Evolutionary conservation across 1,140 invertebrate genomes (phyloP).

Genomic region (Oedothorax gibbosus): DNA sequence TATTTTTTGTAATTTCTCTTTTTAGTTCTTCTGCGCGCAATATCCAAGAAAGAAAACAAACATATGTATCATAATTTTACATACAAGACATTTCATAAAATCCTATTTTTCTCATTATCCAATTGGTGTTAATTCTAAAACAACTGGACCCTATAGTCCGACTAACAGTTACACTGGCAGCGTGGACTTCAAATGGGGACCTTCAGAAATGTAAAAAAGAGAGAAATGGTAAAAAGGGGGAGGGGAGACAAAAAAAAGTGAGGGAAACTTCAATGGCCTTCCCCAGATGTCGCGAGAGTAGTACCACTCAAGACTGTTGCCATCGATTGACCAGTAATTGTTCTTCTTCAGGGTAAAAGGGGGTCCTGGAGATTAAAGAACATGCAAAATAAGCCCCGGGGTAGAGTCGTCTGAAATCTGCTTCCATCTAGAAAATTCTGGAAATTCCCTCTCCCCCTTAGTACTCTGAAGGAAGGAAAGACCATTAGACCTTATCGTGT

Average conservation of each 20-base stretch:
- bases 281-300: slow-evolving; percentile 58
- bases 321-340: slow-evolving; percentile 60
- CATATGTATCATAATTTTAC: no score
- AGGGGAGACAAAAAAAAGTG: slow-evolving; percentile 8
- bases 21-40: no score
- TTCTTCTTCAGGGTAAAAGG: slow-evolving; percentile 60
- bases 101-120: no score
- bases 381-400: slow-evolving; percentile 57
- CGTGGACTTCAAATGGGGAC: slow-evolving; percentile 7
- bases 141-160: no score
- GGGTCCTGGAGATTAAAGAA: slow-evolving; percentile 56
- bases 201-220: slow-evolving; percentile 47
- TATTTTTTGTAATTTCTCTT: no score
- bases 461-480: slow-evolving; percentile 34
- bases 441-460: neutral
- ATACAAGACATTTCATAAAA: no score
- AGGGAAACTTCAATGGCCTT: slow-evolving; percentile 50
- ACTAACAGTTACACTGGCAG: no score
- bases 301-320: slow-evolving; percentile 57
- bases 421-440: slow-evolving; percentile 55
- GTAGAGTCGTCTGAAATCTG: slow-evolving; percentile 52
- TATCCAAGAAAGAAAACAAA: no score
- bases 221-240: slow-evolving; percentile 15
- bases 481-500: slow-evolving; percentile 58
- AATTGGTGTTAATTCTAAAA: no score